These are phyloP conservation scores for Diarsia mendica DNA, from an alignment of 2,888 invertebrate genomes.

Conservation along the genomic window DNA sequence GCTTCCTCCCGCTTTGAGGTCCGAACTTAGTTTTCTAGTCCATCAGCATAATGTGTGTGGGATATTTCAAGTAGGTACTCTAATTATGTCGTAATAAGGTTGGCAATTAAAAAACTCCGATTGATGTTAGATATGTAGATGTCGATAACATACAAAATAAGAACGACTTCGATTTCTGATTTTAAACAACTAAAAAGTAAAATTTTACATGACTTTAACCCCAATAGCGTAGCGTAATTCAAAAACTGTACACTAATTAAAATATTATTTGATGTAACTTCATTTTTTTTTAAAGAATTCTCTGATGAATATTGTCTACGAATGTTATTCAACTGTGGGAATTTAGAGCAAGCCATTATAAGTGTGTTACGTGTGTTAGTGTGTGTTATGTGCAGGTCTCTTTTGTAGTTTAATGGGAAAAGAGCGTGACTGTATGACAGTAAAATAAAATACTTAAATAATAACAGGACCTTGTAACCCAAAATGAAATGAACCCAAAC, in stretches of 20 bases:
- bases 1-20: slow-evolving; percentile 41
- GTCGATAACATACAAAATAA: not conserved
- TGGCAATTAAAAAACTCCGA: not conserved
- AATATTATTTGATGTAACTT: too few species aligned
- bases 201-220: not conserved
- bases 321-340: too few species aligned
- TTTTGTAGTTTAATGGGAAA: too few species aligned
- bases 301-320: too few species aligned
- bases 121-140: too few species aligned
- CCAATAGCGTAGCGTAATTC: not conserved
- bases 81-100: not conserved
- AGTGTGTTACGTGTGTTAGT: too few species aligned
- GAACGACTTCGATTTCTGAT: not conserved
- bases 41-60: not conserved
- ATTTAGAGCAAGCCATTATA: too few species aligned
- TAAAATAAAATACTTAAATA: not conserved
- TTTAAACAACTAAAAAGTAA: not conserved
- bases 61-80: not conserved
- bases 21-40: slow-evolving; percentile 33
- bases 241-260: too few species aligned
- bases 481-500: slow-evolving; percentile 3
- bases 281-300: too few species aligned
- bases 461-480: not conserved
- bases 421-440: too few species aligned
- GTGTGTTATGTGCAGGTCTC: too few species aligned